Percentiles rank a stretch among this genome's conserved stretches.
Conservation (phyloP, 2,113 vertebrate species). For the Baryphthengus martii region DNA sequence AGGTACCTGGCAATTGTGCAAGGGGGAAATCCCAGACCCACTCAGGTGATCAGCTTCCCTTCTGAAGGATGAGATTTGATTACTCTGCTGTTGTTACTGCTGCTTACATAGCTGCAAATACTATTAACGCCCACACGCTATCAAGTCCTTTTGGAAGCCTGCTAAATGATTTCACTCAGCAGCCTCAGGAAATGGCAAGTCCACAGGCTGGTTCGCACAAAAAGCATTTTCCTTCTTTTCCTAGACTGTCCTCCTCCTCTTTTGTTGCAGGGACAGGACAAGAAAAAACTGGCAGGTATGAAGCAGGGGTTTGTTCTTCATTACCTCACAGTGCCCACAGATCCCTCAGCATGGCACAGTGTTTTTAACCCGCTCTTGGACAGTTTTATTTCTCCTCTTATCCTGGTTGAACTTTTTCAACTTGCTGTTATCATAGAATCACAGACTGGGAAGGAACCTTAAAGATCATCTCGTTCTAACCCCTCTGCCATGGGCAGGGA, state of each 20-base stretch:
- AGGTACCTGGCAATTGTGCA: background rate
- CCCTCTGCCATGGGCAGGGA: too few relatives aligned
- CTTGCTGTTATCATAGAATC: too few relatives aligned
- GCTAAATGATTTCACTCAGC: background rate
- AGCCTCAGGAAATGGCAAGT: background rate
- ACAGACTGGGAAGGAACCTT: too few relatives aligned
- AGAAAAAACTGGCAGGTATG: background rate
- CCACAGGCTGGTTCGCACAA: background rate
- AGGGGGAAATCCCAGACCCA: constrained; percentile 19
- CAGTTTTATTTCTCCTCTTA: background rate
- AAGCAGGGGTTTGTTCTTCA: background rate
- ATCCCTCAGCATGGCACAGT: background rate
- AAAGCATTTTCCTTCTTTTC: background rate
- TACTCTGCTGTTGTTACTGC: background rate
- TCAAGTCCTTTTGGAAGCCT: background rate
- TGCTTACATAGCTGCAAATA: constrained; percentile 32
- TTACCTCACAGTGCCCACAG: background rate
- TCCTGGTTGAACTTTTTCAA: background rate
- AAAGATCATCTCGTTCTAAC: too few relatives aligned
- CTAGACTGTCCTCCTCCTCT: background rate
- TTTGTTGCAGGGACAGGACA: background rate
- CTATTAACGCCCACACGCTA: background rate
- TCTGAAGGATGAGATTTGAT: background rate
- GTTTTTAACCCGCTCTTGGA: background rate
- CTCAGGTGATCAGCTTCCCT: constrained; percentile 11